Base-by-base conservation (phyloP, 2,113 vertebrate species). In the Neoarius graeffei region DNA sequence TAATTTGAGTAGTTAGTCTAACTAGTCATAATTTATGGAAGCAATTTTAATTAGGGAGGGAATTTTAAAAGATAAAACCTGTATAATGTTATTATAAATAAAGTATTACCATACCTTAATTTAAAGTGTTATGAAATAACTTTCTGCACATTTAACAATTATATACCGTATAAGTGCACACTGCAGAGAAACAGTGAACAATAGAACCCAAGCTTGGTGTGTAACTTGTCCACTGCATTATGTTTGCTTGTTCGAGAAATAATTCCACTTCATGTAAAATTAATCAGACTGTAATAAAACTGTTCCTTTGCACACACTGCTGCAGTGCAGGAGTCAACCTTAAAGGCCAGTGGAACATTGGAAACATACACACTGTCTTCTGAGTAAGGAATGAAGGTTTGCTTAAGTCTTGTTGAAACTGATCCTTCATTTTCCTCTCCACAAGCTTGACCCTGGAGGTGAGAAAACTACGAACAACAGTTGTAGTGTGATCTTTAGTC, bases 241-340 rank as follows among this genome's bases (percentile, higher is more conserved):
- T 35, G 66, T 80, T 57, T 48, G 85, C 57, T 80, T 89, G 81
- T 82, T 85, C 19, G 87, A 89, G 89, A 88, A 90, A 90, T 86
- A 89, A 86, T 89, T 90, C 86, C 25, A 56, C 60, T 90, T 92
- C 89, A 91, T 91, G 89, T 88, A 92, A 89, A 91, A 92, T 92
- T 90, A 76, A 91, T 92, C 87, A 73, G 80, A 50, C 81, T 69
- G 77, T 87, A 92, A 92, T 89, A 90, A 90, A 92, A 90, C 66
- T 86, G 87, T 90, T 86, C 87, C 88, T 81, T 60, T 85, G 81
- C 81, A 62, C 83, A 8, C 27, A 71, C 35, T 77, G 30, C 71
- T 84, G 85, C 83, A 92, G 88, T 88, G 86, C 86, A 76, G 84
- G 83, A 87, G 83, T 83, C 88, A 66, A 56, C 15, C 79, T 56